phyloP scores from a whole-genome alignment of 2,888 invertebrate genomes.

The Sarcophaga caerulescens region DNA sequence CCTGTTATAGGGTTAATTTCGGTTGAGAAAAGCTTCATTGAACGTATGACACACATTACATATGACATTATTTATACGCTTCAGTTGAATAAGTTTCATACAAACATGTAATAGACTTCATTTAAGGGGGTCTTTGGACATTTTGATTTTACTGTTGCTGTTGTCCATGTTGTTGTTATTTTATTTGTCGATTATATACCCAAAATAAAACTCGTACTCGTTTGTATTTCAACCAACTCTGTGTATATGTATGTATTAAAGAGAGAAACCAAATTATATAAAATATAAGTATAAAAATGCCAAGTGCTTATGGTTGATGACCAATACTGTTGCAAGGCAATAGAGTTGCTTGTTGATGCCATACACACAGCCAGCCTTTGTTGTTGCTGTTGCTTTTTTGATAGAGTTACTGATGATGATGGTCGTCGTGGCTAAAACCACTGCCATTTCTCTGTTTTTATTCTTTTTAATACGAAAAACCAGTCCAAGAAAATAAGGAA shows the following conservation, averaged over 20 bases:
- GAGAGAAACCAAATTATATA: too few relatives aligned
- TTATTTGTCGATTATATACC: too few relatives aligned
- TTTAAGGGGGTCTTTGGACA: neutral
- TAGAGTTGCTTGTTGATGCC: neutral
- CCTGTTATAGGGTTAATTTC: neutral
- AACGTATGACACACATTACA: slow-evolving; percentile 15
- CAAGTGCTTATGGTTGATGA: slow-evolving; percentile 46
- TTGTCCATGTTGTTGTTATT: neutral
- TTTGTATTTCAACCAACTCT: too few relatives aligned
- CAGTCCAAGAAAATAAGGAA: neutral
- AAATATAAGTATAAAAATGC: slow-evolving; percentile 14
- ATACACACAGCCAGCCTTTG: neutral
- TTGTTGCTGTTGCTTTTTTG: too few relatives aligned
- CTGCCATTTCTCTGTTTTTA: neutral
- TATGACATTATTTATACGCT: slow-evolving; percentile 49
- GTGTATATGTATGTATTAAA: too few relatives aligned
- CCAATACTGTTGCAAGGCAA: neutral
- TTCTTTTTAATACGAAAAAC: neutral
- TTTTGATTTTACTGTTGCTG: neutral
- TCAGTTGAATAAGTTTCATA: slow-evolving; percentile 27
- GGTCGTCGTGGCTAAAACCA: slow-evolving; percentile 40
- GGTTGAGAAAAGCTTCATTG: slow-evolving; percentile 20
- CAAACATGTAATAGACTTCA: neutral
- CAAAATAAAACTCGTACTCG: too few relatives aligned
- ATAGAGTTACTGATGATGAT: slow-evolving; percentile 38